Percentiles rank a stretch among this genome's conserved stretches.
phyloP scores from a whole-genome alignment of 2,888 invertebrate genomes.

The Platynereis dumerilii region DNA sequence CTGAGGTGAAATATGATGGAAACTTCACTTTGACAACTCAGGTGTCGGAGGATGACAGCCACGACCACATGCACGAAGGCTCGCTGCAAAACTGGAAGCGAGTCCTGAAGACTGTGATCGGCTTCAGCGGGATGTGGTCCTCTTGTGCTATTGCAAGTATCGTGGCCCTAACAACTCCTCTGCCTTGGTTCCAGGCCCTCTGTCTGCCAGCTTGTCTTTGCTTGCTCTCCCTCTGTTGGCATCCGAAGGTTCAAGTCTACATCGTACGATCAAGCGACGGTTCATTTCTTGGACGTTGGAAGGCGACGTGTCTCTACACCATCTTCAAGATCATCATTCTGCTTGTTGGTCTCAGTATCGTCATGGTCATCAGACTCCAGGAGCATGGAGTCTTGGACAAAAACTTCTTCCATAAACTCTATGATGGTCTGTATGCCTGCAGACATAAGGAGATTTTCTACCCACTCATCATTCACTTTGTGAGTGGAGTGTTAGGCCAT shows the following conservation, averaged over 20 bases:
- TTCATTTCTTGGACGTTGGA: conserved; percentile 31
- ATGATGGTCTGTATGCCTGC: conserved; percentile 32
- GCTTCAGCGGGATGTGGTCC: conserved; percentile 32
- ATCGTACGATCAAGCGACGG: conserved; percentile 33
- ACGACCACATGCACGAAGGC: not conserved
- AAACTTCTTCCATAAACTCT: conserved; percentile 30
- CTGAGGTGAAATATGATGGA: conserved; percentile 19
- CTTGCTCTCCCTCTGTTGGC: conserved; percentile 39
- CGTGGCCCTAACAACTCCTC: conserved; percentile 33
- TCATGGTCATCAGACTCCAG: conserved; percentile 37
- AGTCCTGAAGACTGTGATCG: conserved; percentile 17
- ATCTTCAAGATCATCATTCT: conserved; percentile 34
- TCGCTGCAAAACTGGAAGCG: conserved; percentile 17
- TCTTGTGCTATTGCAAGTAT: conserved; percentile 35
- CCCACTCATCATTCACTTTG: conserved; percentile 34
- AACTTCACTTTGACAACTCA: conserved; percentile 19
- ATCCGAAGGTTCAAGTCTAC: conserved; percentile 36
- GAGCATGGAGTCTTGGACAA: conserved; percentile 34
- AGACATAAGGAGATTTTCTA: conserved; percentile 34
- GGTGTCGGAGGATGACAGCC: not conserved
- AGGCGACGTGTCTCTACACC: conserved; percentile 39
- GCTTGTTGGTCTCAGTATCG: conserved; percentile 31
- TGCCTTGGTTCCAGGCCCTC: conserved; percentile 37
- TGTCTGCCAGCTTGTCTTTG: conserved; percentile 36
- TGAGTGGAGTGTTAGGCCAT: conserved; percentile 33